Evolutionary conservation across 2,797 vertebrate genomes (phyloP).

Genomic region (Dermochelys coriacea): DNA sequence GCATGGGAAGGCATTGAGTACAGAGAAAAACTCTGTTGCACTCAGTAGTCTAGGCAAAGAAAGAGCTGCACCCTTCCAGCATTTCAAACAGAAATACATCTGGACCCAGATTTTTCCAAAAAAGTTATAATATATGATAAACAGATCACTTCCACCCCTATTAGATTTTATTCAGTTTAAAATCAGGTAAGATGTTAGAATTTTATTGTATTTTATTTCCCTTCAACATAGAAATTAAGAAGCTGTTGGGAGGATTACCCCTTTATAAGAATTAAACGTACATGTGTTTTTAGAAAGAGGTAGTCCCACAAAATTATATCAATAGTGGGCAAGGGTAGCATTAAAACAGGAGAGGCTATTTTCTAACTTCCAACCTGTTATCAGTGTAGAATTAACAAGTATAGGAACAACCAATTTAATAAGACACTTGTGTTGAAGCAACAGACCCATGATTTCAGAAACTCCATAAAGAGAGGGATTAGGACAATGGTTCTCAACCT

Average conservation of each 20-base stretch:
- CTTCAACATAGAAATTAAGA: neutral
- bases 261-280: neutral
- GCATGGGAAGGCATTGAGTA: neutral
- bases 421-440: neutral
- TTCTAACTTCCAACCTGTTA: slow-evolving; percentile 36
- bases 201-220: neutral
- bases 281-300: neutral
- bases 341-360: neutral
- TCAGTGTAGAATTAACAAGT: slow-evolving; percentile 50
- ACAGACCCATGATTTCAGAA: slow-evolving; percentile 14
- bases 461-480: slow-evolving; percentile 61
- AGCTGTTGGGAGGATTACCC: neutral
- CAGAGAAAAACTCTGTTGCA: slow-evolving; percentile 46
- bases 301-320: slow-evolving; percentile 5
- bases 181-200: neutral
- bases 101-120: neutral
- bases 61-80: slow-evolving; percentile 40
- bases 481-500: neutral
- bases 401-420: slow-evolving; percentile 53
- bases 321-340: neutral
- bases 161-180: neutral
- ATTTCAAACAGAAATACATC: slow-evolving; percentile 4
- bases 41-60: slow-evolving; percentile 15
- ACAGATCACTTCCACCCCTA: neutral
- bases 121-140: neutral